phyloP scores from a whole-genome alignment of 2,113 vertebrate species.

The Pseudorectes ferrugineus region DNA sequence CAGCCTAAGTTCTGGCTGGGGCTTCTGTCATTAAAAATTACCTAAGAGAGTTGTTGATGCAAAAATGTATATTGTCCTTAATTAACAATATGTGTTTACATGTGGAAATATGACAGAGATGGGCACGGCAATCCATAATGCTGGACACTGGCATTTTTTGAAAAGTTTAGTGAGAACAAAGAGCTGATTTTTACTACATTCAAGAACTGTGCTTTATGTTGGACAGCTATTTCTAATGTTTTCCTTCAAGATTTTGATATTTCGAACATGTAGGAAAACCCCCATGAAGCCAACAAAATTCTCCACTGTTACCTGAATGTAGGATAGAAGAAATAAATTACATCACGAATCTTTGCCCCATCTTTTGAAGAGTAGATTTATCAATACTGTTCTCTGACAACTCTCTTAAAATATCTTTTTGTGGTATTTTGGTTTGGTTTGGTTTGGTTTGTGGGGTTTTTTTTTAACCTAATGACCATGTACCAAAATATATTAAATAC shows the following conservation, averaged over 20 bases:
- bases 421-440: no score
- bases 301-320: neutral
- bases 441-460: neutral
- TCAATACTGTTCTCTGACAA: neutral
- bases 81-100: neutral
- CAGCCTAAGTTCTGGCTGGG: neutral
- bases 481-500: neutral
- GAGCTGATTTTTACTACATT: neutral
- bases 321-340: neutral
- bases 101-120: neutral
- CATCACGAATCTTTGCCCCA: neutral
- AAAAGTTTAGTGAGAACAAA: neutral
- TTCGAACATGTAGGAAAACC: neutral
- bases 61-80: neutral
- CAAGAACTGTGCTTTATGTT: neutral
- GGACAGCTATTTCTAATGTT: neutral
- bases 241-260: neutral
- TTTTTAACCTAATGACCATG: neutral
- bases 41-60: neutral
- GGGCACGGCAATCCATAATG: neutral
- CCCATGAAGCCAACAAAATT: accelerated
- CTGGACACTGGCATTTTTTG: neutral
- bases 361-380: neutral
- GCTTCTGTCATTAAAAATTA: neutral
- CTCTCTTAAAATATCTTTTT: neutral